Evolutionary conservation across 1,140 invertebrate genomes (phyloP).

Genomic region (Drosophila funebris): DNA sequence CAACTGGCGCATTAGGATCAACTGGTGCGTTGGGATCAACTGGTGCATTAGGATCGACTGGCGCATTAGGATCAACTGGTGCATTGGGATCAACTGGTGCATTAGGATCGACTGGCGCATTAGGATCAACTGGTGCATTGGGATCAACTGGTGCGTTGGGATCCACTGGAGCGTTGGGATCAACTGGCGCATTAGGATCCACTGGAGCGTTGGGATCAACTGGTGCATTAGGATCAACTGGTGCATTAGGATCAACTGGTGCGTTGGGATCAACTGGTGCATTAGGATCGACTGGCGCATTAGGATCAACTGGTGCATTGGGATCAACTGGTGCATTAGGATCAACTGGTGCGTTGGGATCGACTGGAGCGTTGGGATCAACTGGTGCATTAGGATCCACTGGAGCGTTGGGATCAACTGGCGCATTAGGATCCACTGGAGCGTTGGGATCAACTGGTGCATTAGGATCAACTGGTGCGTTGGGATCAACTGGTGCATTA

Average conservation of each 20-base stretch:
- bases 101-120: background rate
- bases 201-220: slow-evolving; percentile 8
- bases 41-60: background rate
- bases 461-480: slow-evolving; percentile 19
- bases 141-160: slow-evolving; percentile 22
- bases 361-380: background rate
- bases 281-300: slow-evolving; percentile 7
- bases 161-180: slow-evolving; percentile 9
- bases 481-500: slow-evolving; percentile 11
- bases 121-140: slow-evolving; percentile 14
- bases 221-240: background rate
- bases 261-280: slow-evolving; percentile 16
- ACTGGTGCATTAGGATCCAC: slow-evolving; percentile 22
- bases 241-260: slow-evolving; percentile 11
- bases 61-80: slow-evolving; percentile 23
- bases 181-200: background rate
- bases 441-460: slow-evolving; percentile 16
- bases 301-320: slow-evolving; percentile 10
- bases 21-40: slow-evolving; percentile 6
- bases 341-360: slow-evolving; percentile 4
- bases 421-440: background rate
- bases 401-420: slow-evolving; percentile 28
- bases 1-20: slow-evolving; percentile 10
- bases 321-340: slow-evolving; percentile 21
- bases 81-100: slow-evolving; percentile 22